Evolutionary conservation across 1,140 invertebrate genomes (phyloP).

Genomic region (Aradophagus sp.): DNA sequence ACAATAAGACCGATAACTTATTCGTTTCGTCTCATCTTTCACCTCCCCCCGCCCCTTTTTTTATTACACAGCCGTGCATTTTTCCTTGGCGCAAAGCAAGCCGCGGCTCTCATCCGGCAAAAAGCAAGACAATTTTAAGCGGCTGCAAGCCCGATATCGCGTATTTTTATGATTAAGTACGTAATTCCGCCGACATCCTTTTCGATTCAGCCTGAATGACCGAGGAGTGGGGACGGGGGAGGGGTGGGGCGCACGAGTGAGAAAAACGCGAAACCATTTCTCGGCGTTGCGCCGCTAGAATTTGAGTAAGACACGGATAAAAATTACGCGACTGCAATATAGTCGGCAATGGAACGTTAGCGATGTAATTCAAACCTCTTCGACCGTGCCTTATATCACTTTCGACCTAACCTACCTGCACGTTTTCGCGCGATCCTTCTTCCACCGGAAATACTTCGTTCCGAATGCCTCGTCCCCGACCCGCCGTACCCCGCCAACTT

Average conservation of each 20-base stretch:
- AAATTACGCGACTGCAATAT: slow-evolving; percentile 46
- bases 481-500: slow-evolving; percentile 6
- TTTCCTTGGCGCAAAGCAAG: slow-evolving; percentile 1
- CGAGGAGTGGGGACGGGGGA: too few species aligned
- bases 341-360: slow-evolving; percentile 48
- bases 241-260: too few species aligned
- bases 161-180: slow-evolving; percentile 50
- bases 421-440: slow-evolving; percentile 51
- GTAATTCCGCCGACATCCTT: slow-evolving; percentile 47
- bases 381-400: slow-evolving; percentile 53
- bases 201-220: slow-evolving; percentile 47
- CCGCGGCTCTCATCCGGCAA: slow-evolving; percentile 24
- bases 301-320: slow-evolving; percentile 50
- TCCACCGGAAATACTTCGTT: slow-evolving; percentile 39
- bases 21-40: too few species aligned
- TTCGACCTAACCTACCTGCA: slow-evolving; percentile 46
- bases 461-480: slow-evolving; percentile 2
- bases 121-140: slow-evolving; percentile 40
- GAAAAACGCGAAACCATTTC: slow-evolving; percentile 23
- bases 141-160: slow-evolving; percentile 2
- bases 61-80: not conserved
- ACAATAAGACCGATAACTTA: too few species aligned
- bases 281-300: slow-evolving; percentile 39
- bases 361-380: slow-evolving; percentile 52
- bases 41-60: too few species aligned